These are phyloP conservation scores for Palythoa grandis DNA, from an alignment of 92 coral and sea anemone genomes.

Conservation along the genomic window DNA sequence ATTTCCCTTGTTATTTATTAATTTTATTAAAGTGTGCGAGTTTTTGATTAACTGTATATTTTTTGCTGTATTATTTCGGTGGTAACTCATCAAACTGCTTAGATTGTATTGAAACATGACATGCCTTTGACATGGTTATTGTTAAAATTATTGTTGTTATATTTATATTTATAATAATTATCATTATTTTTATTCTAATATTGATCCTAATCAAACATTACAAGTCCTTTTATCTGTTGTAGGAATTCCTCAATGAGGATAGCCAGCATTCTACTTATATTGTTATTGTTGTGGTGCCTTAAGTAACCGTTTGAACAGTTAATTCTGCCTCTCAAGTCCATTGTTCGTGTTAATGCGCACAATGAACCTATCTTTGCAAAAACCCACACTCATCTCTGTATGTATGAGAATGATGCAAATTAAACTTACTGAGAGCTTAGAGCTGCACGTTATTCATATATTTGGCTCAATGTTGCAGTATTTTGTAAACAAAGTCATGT, in stretches of 20 bases:
- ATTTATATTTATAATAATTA: not conserved
- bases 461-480: not conserved
- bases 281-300: constrained; percentile 44
- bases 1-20: not conserved
- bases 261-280: constrained; percentile 61
- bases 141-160: not conserved
- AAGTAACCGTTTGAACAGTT: constrained; percentile 65
- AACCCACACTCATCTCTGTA: constrained; percentile 72
- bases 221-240: constrained; percentile 49
- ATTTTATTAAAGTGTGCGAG: not conserved
- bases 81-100: not conserved
- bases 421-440: not conserved
- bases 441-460: not conserved
- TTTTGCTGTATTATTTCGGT: not conserved
- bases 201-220: not conserved
- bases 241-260: constrained; percentile 62
- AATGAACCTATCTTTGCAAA: constrained; percentile 47
- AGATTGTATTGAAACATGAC: not conserved
- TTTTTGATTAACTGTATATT: not conserved
- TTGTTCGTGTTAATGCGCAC: constrained; percentile 64
- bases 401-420: not conserved
- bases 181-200: not conserved
- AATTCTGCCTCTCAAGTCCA: constrained; percentile 67
- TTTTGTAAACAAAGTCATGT: not conserved
- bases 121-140: not conserved